Base-by-base conservation (phyloP, 2,888 invertebrate species). In the Rapana venosa region DNA sequence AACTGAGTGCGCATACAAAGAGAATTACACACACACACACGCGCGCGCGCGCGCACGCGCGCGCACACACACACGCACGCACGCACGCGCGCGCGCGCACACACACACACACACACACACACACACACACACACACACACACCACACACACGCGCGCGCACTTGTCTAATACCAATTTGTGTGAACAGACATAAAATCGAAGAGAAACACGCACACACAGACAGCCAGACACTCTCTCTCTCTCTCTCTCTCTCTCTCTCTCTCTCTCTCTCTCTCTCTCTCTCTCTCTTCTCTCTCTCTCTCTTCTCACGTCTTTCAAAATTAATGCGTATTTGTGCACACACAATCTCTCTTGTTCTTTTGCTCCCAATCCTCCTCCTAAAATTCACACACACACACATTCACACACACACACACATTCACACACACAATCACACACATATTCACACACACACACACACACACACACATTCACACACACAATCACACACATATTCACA, bases 391-490 rank as follows among this genome's bases (percentile, higher is more conserved):
- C 61, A n/a, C 74, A 74, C 74, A 74, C 74, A 74, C 74, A 74
- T n/a, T 20, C 74, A 74, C 74, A 74, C 74, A 74, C 74, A 74
- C 74, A 74, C 74, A 74, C 74, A n/a, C 74, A 74, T 2, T 5
- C n/a, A 1, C 22, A 74, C 74, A 74, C 74, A 74, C 74, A 74
- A 17, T 17, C 74, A 74, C 74, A n/a, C 74, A 74, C 74, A 74
- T 4, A 74, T n/a, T 20, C 74, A n/a, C 74, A n/a, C 74, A 74
- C 74, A n/a, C 11, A n/a, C 74, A n/a, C n/a, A 74, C 74, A n/a
- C 74, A 74, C 74, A 74, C 15, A n/a, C n/a, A 74, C 74, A 74
- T n/a, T 22, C 74, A 74, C 77, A 79, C 77, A 79, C 36, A 30
- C 30, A 47, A 5, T 8, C 36, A 81, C 81, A 47, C 47, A 81